Conservation (phyloP, 2,797 vertebrate genomes). For the Pseudopleuronectes americanus region DNA sequence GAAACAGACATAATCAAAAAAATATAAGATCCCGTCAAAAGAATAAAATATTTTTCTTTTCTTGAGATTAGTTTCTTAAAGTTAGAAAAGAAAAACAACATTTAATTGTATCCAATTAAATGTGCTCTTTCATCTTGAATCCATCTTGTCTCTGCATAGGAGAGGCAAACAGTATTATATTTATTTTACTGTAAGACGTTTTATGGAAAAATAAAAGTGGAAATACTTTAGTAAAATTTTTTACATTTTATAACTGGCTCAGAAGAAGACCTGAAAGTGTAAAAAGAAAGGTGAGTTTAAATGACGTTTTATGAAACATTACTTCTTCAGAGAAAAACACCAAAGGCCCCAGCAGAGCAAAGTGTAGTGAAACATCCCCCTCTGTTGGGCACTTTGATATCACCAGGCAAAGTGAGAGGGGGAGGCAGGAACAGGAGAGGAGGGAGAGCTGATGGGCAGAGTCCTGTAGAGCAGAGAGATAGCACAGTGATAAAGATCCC, state of each 20-base stretch:
- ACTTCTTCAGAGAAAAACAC: conserved; percentile 1
- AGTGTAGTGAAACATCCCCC: conserved; percentile 77
- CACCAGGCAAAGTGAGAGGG: conserved; percentile 7
- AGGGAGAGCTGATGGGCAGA: conserved; percentile 31
- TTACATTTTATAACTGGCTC: too few relatives aligned
- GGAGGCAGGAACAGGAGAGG: conserved; percentile 23
- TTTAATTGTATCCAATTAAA: too few relatives aligned
- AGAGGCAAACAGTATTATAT: too few relatives aligned
- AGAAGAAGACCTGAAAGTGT: not conserved
- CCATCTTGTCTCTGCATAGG: too few relatives aligned
- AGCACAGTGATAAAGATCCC: conserved; percentile 76
- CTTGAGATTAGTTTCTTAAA: too few relatives aligned
- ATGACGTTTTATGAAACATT: conserved; percentile 9
- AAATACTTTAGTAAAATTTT: too few relatives aligned
- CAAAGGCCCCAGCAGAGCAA: conserved; percentile 15
- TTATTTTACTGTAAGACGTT: too few relatives aligned
- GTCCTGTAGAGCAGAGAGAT: conserved; percentile 48
- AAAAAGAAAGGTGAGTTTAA: not conserved
- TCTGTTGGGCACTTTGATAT: conserved; percentile 66
- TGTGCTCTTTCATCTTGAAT: too few relatives aligned
- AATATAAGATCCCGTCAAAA: too few relatives aligned
- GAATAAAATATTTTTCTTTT: not conserved
- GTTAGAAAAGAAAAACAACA: too few relatives aligned
- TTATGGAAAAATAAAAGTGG: too few relatives aligned
- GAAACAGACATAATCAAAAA: not conserved